Base-by-base conservation (phyloP, 2,888 invertebrate genomes). In the Parasteatoda lunata region DNA sequence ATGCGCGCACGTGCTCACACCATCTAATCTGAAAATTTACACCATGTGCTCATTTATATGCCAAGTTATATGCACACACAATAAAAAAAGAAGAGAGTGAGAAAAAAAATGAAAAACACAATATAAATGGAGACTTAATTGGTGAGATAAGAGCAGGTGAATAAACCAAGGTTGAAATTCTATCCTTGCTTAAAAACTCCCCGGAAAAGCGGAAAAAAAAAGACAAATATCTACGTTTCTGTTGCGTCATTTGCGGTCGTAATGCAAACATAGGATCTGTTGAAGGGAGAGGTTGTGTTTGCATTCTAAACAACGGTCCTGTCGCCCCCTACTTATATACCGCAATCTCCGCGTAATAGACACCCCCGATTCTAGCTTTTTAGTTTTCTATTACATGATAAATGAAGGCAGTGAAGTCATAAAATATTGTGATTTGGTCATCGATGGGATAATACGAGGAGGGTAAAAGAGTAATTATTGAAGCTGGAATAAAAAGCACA, bases 361-460 rank as follows among this genome's bases (percentile, higher is more conserved):
- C 72, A 80, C 80, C 80, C 65, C 15, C 7, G 13, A 51, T 13
- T 68, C 59, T 45, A 49, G 11, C 6, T 75, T 82, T 82, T 75
- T 59, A 69, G 73, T 75, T 75, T 75, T 68, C 65, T 77, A 77
- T 84, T 71, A 72, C 65, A 70, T 86, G 85, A 86, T 86, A 86
- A 86, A 86, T 86, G 85, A 71, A 30, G 65, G 72, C 51, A 13
- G 70, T 75, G 66, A 51, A 77, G 77, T 80, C 80, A 86, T 86
- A 86, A 86, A 86, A 75, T 80, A 77, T 80, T 71, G 85, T 80
- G 85, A 86, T 86, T 86, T 80, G 85, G 85, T 80, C 80, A 80
- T 80, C 65, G 13, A 59, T 15, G 51, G 71, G 83, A 77, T 84
- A 72, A 84, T 77, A 47, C 30, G 68, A 65, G 13, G 49, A 52